Base-by-base conservation (phyloP, 1,140 invertebrate genomes). In the Pogonognathellus flavescens region DNA sequence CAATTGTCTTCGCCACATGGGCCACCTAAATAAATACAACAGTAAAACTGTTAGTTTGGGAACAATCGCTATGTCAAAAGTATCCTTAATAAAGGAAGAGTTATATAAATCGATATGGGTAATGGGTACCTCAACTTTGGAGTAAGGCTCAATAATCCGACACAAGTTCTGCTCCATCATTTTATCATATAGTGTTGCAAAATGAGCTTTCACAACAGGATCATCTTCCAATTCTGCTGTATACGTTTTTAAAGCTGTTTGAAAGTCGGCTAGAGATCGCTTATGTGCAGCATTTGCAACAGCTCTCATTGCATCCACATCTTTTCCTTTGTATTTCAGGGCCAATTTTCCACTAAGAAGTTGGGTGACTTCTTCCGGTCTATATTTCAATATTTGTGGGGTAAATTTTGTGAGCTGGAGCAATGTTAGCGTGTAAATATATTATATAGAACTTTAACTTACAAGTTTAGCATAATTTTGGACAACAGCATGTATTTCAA, bases 121-220 rank as follows among this genome's bases (percentile, higher is more conserved):
- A n/a, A n/a, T n/a, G n/a, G n/a, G n/a, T 89, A 97, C 97, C 93
- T 99, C 96, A 0, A 99, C 98, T 90, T 95, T 93, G 84, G 97
- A 99, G 91, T 99, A 99, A 11, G 99, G 99, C 91, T 99, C 98
- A 87, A 99, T 99, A 87, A 99, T 97, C 87, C 98, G 94, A 91
- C 97, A 99, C 82, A 99, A 92, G 93, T 99, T 99, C 91, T 99
- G 98, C 91, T 99, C 98, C 89, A 99, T 91, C 96, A 99, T 98
- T 87, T 97, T 98, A 89, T 99, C 98, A 91, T 99, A 99, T 6
- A 99, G 92, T 1, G 97, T 97, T 83, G 97, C 97, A 83, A 99
- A 93, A 92, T 99, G 98, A 88, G 97, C 97, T 88, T 95, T 93
- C 0, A 99, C 97, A 87, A 99, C 99, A 84, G 96, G 95, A 93